Conservation (phyloP, 2,113 vertebrate species). For the Cichladusa arquata region DNA sequence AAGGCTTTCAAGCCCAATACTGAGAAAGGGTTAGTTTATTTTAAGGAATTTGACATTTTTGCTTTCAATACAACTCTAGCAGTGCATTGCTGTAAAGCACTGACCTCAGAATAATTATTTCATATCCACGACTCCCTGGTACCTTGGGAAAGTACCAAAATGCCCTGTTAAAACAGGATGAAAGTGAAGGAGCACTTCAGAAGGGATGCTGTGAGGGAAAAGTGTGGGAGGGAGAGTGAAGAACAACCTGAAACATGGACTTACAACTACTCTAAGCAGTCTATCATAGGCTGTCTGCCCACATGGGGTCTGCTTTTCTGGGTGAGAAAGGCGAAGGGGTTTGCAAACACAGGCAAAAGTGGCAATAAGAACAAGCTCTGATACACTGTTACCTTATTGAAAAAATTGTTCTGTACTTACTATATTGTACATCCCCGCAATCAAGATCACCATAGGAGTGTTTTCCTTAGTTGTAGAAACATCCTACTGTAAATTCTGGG, state of each 20-base stretch:
- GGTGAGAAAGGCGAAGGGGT: neutral
- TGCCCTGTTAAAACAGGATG: neutral
- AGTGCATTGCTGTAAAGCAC: neutral
- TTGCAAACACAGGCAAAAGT: neutral
- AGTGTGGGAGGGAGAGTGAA: neutral
- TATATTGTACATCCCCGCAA: conserved; percentile 19
- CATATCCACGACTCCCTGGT: neutral
- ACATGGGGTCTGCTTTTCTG: neutral
- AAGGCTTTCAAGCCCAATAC: neutral
- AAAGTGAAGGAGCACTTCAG: neutral
- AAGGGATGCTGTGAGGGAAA: neutral
- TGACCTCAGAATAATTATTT: neutral
- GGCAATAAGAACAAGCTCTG: neutral
- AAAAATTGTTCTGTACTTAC: conserved; percentile 6
- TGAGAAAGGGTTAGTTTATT: neutral
- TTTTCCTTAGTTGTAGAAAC: conserved; percentile 28
- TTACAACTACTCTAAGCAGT: neutral
- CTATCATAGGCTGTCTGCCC: neutral
- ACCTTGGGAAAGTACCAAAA: neutral
- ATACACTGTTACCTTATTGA: neutral
- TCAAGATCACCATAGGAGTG: conserved; percentile 36
- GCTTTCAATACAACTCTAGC: neutral
- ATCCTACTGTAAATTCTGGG: conserved; percentile 37
- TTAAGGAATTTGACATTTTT: neutral
- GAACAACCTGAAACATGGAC: neutral